Conservation (phyloP, 2,888 invertebrate species). For the Hemithea aestivaria region DNA sequence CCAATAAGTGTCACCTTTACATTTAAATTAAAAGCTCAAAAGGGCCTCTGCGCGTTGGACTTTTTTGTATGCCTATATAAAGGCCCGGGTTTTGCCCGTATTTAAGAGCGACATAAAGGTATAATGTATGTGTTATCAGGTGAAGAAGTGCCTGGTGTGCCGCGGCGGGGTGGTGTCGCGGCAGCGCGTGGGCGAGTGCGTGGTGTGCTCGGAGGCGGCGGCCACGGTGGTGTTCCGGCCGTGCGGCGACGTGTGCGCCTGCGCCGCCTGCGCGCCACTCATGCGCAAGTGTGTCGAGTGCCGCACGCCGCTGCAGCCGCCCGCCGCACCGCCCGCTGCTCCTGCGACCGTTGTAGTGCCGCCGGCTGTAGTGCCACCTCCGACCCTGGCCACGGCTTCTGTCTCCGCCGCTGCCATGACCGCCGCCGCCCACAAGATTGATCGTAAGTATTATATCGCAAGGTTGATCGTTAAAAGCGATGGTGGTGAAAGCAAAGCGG, state of each 20-base stretch:
- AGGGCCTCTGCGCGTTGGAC: too few species aligned
- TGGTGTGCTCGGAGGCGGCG: slow-evolving; percentile 96
- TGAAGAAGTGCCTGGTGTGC: slow-evolving; percentile 97
- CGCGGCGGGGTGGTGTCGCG: slow-evolving; percentile 89
- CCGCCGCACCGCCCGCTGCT: slow-evolving; percentile 25
- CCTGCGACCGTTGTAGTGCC: too few species aligned
- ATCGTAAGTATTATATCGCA: slow-evolving; percentile 45
- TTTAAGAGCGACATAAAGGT: too few species aligned
- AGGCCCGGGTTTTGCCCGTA: too few species aligned
- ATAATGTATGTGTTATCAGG: slow-evolving; percentile 56
- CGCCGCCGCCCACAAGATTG: slow-evolving; percentile 29
- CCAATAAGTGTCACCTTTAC: too few species aligned
- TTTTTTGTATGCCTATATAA: too few species aligned
- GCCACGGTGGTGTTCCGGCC: slow-evolving; percentile 96
- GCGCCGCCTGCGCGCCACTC: slow-evolving; percentile 90
- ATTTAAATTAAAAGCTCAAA: too few species aligned
- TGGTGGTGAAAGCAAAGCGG: too few species aligned
- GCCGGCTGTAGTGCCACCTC: too few species aligned
- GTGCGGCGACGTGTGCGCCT: slow-evolving; percentile 96
- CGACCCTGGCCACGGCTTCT: slow-evolving; percentile 9
- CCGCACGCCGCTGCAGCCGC: slow-evolving; percentile 85
- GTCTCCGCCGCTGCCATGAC: slow-evolving; percentile 6
- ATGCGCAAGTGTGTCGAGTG: slow-evolving; percentile 99
- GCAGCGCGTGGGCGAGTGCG: slow-evolving; percentile 95
- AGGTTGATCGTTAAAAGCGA: not conserved